Percentiles rank a stretch among this genome's conserved stretches.
These are phyloP conservation scores for Synanthedon andrenaeformis DNA, from an alignment of 2,888 invertebrate species.

Conservation along the genomic window DNA sequence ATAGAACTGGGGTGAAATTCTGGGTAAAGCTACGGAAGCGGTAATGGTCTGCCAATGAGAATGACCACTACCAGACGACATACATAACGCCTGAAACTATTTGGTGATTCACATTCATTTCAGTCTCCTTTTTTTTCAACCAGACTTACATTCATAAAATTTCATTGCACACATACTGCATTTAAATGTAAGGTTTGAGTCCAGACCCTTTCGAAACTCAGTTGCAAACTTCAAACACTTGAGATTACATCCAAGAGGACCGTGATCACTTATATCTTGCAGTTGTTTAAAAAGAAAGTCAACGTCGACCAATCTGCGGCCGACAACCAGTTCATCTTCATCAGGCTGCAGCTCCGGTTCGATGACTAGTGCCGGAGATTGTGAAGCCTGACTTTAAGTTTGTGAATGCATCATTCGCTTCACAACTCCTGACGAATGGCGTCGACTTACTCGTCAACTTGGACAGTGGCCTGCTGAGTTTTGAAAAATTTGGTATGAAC, in stretches of 20 bases:
- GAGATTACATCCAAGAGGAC: constrained; percentile 2
- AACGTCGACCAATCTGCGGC: not conserved
- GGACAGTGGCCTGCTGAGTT: too few relatives aligned
- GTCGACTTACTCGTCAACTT: too few relatives aligned
- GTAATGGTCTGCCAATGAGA: constrained; percentile 2
- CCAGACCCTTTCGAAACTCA: constrained; percentile 1
- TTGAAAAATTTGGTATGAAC: too few relatives aligned
- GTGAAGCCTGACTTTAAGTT: too few relatives aligned
- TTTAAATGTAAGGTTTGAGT: constrained; percentile 4
- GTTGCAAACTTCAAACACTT: constrained; percentile 2
- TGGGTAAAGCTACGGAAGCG: constrained; percentile 1
- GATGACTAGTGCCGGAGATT: too few relatives aligned
- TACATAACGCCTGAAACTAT: too few relatives aligned
- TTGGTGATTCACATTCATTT: too few relatives aligned
- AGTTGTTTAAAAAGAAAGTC: not conserved
- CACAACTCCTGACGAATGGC: too few relatives aligned
- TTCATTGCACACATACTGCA: constrained; percentile 1
- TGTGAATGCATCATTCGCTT: too few relatives aligned
- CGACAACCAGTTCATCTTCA: not conserved
- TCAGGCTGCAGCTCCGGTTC: too few relatives aligned
- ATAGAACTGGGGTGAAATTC: not conserved
- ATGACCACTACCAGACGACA: not conserved
- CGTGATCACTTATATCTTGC: constrained; percentile 1
- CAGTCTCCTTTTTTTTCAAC: too few relatives aligned
- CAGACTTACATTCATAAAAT: too few relatives aligned